A percentile compares a stretch with the other conserved stretches of the same genome.
These are phyloP conservation scores for Chymomyza fuscimana DNA, from an alignment of 2,888 invertebrate genomes.

Conservation along the genomic window DNA sequence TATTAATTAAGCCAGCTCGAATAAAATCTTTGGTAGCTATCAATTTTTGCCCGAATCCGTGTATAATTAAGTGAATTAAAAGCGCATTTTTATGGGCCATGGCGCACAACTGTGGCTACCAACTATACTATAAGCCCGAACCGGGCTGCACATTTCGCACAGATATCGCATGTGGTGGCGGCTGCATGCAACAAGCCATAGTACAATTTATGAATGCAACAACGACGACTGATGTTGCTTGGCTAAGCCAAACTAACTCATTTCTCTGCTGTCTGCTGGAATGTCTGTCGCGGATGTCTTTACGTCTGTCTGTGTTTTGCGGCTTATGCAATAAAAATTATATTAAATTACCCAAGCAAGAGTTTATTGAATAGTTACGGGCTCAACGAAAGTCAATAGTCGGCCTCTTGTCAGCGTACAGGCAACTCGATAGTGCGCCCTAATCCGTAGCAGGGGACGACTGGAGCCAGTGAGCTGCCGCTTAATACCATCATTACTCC, in stretches of 20 bases:
- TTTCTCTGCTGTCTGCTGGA: background rate
- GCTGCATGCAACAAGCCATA: conserved; percentile 20
- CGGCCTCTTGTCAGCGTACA: background rate
- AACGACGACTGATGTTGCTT: conserved; percentile 51
- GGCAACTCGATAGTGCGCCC: conserved; percentile 43
- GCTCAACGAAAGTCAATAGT: conserved; percentile 41
- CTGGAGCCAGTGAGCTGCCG: conserved; percentile 29
- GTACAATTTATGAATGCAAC: conserved; percentile 71
- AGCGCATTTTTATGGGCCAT: conserved; percentile 70
- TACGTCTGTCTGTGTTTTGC: conserved; percentile 1
- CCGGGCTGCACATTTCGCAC: conserved; percentile 50
- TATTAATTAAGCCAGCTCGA: conserved; percentile 65
- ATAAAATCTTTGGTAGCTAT: conserved; percentile 64
- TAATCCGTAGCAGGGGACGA: background rate
- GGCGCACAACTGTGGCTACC: conserved; percentile 33
- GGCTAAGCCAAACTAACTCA: conserved; percentile 37
- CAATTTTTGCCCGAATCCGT: conserved; percentile 48
- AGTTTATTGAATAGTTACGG: conserved; percentile 63
- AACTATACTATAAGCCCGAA: no score
- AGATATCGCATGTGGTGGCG: conserved; percentile 65
- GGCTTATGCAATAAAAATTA: conserved; percentile 73
- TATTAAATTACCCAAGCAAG: conserved; percentile 66
- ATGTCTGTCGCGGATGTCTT: conserved; percentile 1
- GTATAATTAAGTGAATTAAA: conserved; percentile 72
- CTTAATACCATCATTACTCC: conserved; percentile 67